Base-by-base conservation (phyloP, 2,888 invertebrate genomes). In the Shargacucullia verbasci region DNA sequence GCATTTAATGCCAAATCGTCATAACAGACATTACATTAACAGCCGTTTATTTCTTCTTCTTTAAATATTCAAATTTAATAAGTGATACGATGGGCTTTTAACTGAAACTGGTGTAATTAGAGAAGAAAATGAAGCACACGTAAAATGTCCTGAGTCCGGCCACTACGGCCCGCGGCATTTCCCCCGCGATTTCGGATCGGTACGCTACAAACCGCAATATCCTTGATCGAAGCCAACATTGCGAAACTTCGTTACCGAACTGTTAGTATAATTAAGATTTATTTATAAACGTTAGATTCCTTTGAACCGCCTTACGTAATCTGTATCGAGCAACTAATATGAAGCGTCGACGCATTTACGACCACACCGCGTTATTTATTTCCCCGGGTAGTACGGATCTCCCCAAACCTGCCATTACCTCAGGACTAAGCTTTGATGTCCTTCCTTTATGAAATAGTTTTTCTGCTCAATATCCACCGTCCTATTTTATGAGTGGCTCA, bases 401-500 rank as follows among this genome's bases (percentile, higher is more conserved):
- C 2, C 68, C 71, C 49, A 71, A 70, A 74, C 63, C 72, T 65
- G 59, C 59, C 72, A 68, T 74, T 77, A 80, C 76, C 64, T 68
- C 72, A 66, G 59, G 64, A 59, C 54, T 66, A 59, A 73, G 73
- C 81, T 81, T 81, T 79, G 79, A 79, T 78, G 78, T 78, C 59
- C 47, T n/a, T 66, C 47, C 50, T 70, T 56, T 58, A 63, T 59
- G 49, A 66, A 68, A 59, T 65, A 59, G 69, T 63, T 68, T 73
- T 66, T 61, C 66, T 65, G 44, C 53, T 56, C 64, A 59, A 66
- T 63, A 40, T 44, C 20, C 38, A 43, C 41, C 47, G 41, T 44
- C 65, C 52, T 59, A 62, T 71, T 70, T 62, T 53, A 61, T 39
- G 45, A 52, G 44, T 61, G 48, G 50, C 50, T 63, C 49, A 38